These are phyloP conservation scores for Drosophila pseudotakahashii DNA, from an alignment of 2,888 invertebrate genomes.

Conservation along the genomic window DNA sequence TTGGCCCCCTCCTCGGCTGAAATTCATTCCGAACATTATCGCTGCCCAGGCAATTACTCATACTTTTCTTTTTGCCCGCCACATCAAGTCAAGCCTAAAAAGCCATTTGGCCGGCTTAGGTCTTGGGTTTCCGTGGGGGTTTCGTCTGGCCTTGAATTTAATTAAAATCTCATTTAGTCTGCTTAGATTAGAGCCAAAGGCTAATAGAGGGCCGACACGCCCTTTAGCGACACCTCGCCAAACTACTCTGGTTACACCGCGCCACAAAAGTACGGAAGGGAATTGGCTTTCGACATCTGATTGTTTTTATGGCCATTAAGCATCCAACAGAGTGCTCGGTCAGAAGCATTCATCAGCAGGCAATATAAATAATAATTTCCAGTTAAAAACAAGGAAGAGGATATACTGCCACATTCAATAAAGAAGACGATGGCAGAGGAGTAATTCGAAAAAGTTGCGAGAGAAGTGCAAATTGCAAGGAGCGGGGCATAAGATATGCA, in stretches of 20 bases:
- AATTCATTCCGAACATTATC: slow-evolving; percentile 15
- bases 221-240: slow-evolving; percentile 1
- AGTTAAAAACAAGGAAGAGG: slow-evolving; percentile 38
- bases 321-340: slow-evolving; percentile 18
- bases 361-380: slow-evolving; percentile 66
- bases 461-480: neutral
- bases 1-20: neutral
- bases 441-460: neutral
- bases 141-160: slow-evolving; percentile 71
- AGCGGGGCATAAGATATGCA: slow-evolving; percentile 9
- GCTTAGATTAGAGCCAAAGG: slow-evolving; percentile 46
- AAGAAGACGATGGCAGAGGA: slow-evolving; percentile 5
- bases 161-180: slow-evolving; percentile 79
- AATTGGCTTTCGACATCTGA: slow-evolving; percentile 42
- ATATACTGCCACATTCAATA: slow-evolving; percentile 21
- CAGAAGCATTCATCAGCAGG: slow-evolving; percentile 56
- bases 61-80: slow-evolving; percentile 27
- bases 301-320: slow-evolving; percentile 59
- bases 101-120: slow-evolving; percentile 22
- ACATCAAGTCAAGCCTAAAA: slow-evolving; percentile 43
- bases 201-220: slow-evolving; percentile 43
- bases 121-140: slow-evolving; percentile 20
- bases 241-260: slow-evolving; percentile 23
- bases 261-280: neutral
- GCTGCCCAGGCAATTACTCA: slow-evolving; percentile 40